Evolutionary conservation across 2,797 vertebrate genomes (phyloP).

Genomic region (Poeciliopsis paucimaculata): DNA sequence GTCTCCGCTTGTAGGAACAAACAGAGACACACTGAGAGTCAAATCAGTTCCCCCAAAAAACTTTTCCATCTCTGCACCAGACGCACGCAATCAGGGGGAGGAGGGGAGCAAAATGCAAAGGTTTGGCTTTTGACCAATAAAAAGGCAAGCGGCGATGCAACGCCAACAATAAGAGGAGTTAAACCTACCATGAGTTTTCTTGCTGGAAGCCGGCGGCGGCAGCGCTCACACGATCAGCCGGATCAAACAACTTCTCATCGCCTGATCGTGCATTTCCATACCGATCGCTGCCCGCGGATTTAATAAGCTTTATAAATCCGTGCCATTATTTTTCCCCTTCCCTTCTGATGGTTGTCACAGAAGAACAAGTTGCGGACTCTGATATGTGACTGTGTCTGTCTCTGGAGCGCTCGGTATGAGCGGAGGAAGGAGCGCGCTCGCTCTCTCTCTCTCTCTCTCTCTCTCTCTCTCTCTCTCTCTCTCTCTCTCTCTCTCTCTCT

Average conservation of each 20-base stretch:
- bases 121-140: background rate
- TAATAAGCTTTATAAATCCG: slow-evolving; percentile 43
- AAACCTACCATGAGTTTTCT: slow-evolving; percentile 65
- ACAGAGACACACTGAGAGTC: slow-evolving; percentile 23
- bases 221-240: slow-evolving; percentile 50
- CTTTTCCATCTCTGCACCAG: slow-evolving; percentile 63
- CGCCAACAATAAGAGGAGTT: background rate
- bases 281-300: slow-evolving; percentile 38
- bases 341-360: slow-evolving; percentile 16
- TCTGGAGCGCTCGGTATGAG: slow-evolving; percentile 35
- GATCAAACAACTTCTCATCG: slow-evolving; percentile 47
- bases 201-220: slow-evolving; percentile 21
- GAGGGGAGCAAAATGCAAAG: too few relatives aligned
- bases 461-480: slow-evolving; percentile 30
- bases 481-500: background rate
- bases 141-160: background rate
- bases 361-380: slow-evolving; percentile 53
- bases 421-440: slow-evolving; percentile 44
- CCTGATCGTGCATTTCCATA: slow-evolving; percentile 50
- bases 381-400: slow-evolving; percentile 39
- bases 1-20: slow-evolving; percentile 51
- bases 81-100: background rate
- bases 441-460: slow-evolving; percentile 5
- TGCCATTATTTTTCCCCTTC: background rate
- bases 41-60: slow-evolving; percentile 35